A percentile compares a stretch with the other conserved stretches of the same genome.
Evolutionary conservation across 2,113 vertebrate genomes (phyloP).

Genomic region (Oreochromis spilurus): DNA sequence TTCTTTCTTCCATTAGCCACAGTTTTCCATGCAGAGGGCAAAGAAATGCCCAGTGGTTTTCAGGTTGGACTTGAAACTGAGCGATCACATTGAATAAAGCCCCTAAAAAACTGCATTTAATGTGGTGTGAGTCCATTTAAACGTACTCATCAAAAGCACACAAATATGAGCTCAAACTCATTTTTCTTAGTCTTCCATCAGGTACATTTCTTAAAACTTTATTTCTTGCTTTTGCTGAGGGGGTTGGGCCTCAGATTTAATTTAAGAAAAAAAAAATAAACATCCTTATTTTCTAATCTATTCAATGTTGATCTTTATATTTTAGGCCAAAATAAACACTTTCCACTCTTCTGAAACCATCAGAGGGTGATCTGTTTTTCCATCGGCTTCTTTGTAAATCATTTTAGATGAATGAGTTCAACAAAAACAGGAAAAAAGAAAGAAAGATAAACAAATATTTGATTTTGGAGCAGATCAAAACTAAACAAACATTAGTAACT

Average conservation of each 20-base stretch:
- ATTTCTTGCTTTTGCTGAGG: neutral
- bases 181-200: neutral
- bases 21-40: neutral
- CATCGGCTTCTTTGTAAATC: neutral
- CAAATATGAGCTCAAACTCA: neutral
- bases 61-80: neutral
- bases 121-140: neutral
- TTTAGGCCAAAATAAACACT: neutral
- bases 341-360: neutral
- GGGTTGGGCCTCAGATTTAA: neutral
- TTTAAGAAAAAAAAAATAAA: neutral
- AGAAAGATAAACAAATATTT: neutral
- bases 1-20: neutral
- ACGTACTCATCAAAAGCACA: accelerated
- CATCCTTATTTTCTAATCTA: neutral
- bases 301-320: neutral
- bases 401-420: neutral
- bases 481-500: neutral
- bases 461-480: neutral
- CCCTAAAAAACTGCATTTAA: neutral
- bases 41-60: neutral
- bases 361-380: neutral
- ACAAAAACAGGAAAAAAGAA: neutral
- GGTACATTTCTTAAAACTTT: neutral
- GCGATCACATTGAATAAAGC: neutral